Base-by-base conservation (phyloP, 2,113 vertebrate genomes). In the Lates calcarifer region DNA sequence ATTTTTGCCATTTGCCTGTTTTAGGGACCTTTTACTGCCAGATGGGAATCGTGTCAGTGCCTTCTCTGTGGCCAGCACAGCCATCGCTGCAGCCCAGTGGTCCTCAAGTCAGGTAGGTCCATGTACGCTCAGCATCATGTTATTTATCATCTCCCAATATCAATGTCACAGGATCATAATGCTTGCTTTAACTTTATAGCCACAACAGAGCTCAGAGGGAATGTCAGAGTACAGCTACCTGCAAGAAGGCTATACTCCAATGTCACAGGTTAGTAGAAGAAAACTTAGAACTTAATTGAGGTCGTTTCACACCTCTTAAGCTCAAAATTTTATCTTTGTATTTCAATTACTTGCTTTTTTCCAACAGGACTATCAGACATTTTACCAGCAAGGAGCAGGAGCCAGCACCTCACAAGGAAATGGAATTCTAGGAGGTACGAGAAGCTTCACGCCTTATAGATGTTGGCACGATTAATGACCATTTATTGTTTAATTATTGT, bases 1-100 rank as follows among this genome's bases (percentile, higher is more conserved):
- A 51, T 11, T 93, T n/a, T 61, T 73, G 1, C 1, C 22, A 1
- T 51, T 58, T 56, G 15, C 1, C 43, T 72, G 7, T 57, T 56
- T 84, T 89, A 99, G 98, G 92, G 97, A 99, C 81, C 93, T 99
- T 80, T 95, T 99, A 65, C 94, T 98, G 33, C 96, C 98, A 2
- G 98, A 99, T 0, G 98, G 98, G 41, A 98, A 98, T 93, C 96
- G 98, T 39, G 95, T 99, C 89, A 99, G 97, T 66, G 98, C 98
- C 74, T 98, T 99, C 88, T 99, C 98, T 74, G 98, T 99, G 77
- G 98, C 98, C 53, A 99, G 98, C 84, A 98, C 98, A 67, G 98
- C 98, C 60, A 99, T 99, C 66, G 98, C 98, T 89, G 98, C 98
- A 57, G 98, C 98, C 81, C 98, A 99, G 94, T 99, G 98, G 98